phyloP scores from a whole-genome alignment of 1,140 invertebrate species.

The Calosoma granatense region DNA sequence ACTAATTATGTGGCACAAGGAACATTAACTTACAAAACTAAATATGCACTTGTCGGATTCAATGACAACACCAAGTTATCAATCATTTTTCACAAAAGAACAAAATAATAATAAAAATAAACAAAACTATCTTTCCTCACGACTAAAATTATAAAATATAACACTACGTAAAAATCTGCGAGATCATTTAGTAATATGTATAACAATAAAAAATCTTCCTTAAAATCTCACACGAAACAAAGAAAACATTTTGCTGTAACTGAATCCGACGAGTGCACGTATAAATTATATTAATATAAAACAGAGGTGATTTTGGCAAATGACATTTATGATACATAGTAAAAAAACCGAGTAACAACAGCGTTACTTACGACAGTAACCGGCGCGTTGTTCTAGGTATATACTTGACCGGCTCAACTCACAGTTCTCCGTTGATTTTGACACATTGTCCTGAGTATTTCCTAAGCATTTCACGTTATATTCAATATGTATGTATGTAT shows the following conservation, averaged over 20 bases:
- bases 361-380: neutral
- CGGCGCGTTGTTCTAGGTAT: neutral
- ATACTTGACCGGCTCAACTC: neutral
- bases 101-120: slow-evolving; percentile 13
- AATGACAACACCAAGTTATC: slow-evolving; percentile 11
- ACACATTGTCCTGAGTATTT: slow-evolving; percentile 9
- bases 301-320: slow-evolving; percentile 34
- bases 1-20: slow-evolving; percentile 25
- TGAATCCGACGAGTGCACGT: slow-evolving; percentile 11
- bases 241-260: slow-evolving; percentile 11
- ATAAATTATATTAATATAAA: slow-evolving; percentile 19
- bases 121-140: slow-evolving; percentile 11
- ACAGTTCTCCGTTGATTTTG: neutral
- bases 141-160: slow-evolving; percentile 19
- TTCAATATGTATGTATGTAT: slow-evolving; percentile 1
- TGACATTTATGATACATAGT: slow-evolving; percentile 38
- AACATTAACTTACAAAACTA: slow-evolving; percentile 24
- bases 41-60: slow-evolving; percentile 12
- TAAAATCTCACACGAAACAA: slow-evolving; percentile 16
- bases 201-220: slow-evolving; percentile 5
- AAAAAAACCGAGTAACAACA: slow-evolving; percentile 20
- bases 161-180: slow-evolving; percentile 17
- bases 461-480: slow-evolving; percentile 6
- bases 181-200: slow-evolving; percentile 8
- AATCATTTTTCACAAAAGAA: slow-evolving; percentile 1